Evolutionary conservation across 2,113 vertebrate genomes (phyloP).

Genomic region (Desmodus rotundus): DNA sequence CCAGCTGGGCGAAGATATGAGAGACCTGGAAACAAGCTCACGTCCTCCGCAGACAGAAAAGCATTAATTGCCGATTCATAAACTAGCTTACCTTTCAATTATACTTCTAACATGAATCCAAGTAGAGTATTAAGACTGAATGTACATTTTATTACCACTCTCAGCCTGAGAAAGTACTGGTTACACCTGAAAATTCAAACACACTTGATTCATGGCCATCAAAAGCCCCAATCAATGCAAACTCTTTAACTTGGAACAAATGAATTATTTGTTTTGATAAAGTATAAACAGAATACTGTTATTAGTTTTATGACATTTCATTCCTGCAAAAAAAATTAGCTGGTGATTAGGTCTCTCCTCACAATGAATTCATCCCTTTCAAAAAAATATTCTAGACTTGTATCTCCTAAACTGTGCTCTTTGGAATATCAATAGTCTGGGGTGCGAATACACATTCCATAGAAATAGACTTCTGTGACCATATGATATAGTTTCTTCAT

Average conservation of each 20-base stretch:
- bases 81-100: constrained; percentile 5
- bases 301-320: background rate
- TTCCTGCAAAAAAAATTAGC: background rate
- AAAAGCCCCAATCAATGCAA: background rate
- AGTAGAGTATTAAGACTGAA: background rate
- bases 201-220: background rate
- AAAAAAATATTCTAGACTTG: background rate
- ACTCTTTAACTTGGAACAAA: constrained; percentile 1
- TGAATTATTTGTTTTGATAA: constrained; percentile 44
- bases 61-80: constrained; percentile 7
- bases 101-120: constrained; percentile 27
- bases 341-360: background rate
- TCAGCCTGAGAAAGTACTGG: background rate
- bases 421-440: background rate
- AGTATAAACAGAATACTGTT: background rate
- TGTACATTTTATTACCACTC: background rate
- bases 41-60: background rate
- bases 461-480: background rate
- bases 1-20: background rate
- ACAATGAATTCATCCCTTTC: constrained; percentile 20
- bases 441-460: background rate
- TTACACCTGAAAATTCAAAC: constrained; percentile 21
- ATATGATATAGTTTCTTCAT: background rate
- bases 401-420: background rate
- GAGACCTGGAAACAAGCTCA: background rate